Conservation (phyloP, 2,888 invertebrate genomes). For the Melanostoma scalare region DNA sequence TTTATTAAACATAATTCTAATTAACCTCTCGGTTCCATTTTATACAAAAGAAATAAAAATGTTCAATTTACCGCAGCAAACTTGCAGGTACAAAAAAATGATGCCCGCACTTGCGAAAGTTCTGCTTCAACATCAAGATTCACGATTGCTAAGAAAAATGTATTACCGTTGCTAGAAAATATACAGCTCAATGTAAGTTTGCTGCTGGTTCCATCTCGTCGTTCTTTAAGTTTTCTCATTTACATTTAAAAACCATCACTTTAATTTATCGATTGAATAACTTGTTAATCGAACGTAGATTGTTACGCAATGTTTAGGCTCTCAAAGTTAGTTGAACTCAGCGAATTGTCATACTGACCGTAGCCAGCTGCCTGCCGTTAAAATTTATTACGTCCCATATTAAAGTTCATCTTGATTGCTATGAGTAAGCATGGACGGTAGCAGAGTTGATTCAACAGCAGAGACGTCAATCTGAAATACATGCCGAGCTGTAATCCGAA, state of each 20-base stretch:
- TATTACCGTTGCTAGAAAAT: too few relatives aligned
- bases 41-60: too few relatives aligned
- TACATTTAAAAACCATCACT: not conserved
- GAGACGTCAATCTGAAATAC: slow-evolving; percentile 3
- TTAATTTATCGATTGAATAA: not conserved
- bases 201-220: not conserved
- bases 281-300: slow-evolving; percentile 3
- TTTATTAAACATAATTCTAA: too few relatives aligned
- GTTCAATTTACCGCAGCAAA: too few relatives aligned
- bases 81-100: too few relatives aligned
- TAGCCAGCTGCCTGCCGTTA: slow-evolving; percentile 11
- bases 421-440: slow-evolving; percentile 4
- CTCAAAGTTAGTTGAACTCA: too few relatives aligned
- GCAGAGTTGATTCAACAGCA: slow-evolving; percentile 11
- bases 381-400: slow-evolving; percentile 20
- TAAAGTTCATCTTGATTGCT: slow-evolving; percentile 52
- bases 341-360: not conserved
- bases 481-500: slow-evolving; percentile 10
- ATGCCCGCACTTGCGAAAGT: too few relatives aligned
- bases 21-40: too few relatives aligned
- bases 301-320: not conserved
- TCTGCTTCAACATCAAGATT: too few relatives aligned
- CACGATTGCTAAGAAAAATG: too few relatives aligned
- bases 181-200: too few relatives aligned
- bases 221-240: not conserved